Evolutionary conservation across 2,888 invertebrate genomes (phyloP), one percentile per base, ranked within the genome.

Genomic region (Nomada goodeniana): DNA sequence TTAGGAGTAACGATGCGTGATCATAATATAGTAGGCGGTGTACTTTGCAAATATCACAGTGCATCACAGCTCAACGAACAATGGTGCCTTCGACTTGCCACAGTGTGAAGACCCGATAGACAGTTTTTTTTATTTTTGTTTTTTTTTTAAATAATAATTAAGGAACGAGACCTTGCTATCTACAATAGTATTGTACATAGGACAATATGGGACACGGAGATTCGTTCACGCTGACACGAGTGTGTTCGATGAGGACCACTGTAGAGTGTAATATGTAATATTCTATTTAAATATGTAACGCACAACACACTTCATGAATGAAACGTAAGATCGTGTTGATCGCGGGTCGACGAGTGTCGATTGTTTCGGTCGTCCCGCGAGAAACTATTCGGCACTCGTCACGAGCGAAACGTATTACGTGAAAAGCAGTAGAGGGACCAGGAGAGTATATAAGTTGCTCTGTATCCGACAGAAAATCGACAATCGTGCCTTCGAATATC

Each of bases 71-170:
- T 92, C 92, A 92, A 92, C 89, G 86, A 88, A 88, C 86, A 90
- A 91, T 91, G 92, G 93, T 93, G 93, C 93, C 92, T 93, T 93
- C 90, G 86, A 93, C 93, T 92, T 93, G 93, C 92, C 93, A 91
- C 90, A 91, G 89, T 90, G 90, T 90, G 90, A 90, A 89, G 89
- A 90, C 85, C 85, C 86, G 86, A 88, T 82, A 86, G 90, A 91
- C 90, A 91, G 89, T 64, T 47, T 4, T 13, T n/a, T 53, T 23
- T 23, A 13, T 52, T 65, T 52, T 42, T 20, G 5, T 52, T 52
- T 59, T 29, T 20, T 57, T 59, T 20, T 20, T 44, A 57, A 57
- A 69, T 69, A 89, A 89, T 87, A 29, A 65, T 86, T 47, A 90
- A 88, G 90, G 90, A 92, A 90, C 91, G 89, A 86, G 85, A 91